Conservation (phyloP, 2,888 invertebrate species). For the Dichetophora obliterata region DNA sequence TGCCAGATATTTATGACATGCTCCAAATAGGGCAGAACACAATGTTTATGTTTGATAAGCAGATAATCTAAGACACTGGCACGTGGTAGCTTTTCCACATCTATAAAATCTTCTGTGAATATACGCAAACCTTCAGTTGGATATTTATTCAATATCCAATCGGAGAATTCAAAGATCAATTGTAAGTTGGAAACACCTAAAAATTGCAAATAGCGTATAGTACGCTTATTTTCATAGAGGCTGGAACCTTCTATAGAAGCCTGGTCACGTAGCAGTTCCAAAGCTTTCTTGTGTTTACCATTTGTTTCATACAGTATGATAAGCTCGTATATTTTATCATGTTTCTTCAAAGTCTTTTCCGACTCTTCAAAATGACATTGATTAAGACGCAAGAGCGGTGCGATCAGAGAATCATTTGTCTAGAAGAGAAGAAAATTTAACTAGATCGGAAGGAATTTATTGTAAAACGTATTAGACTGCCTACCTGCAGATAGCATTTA, state of each 20-base stretch:
- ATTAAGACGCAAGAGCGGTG: slow-evolving; percentile 89
- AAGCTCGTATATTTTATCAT: slow-evolving; percentile 91
- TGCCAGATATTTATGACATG: slow-evolving; percentile 93
- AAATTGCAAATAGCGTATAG: slow-evolving; percentile 91
- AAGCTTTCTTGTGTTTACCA: slow-evolving; percentile 90
- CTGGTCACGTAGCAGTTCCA: slow-evolving; percentile 87
- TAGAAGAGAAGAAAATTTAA: slow-evolving; percentile 66
- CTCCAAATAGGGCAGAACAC: slow-evolving; percentile 94
- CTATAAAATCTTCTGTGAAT: slow-evolving; percentile 88
- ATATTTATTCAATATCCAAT: slow-evolving; percentile 89
- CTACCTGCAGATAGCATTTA: slow-evolving; percentile 95
- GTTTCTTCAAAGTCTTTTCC: slow-evolving; percentile 85
- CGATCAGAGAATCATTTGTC: slow-evolving; percentile 96
- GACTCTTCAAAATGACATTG: slow-evolving; percentile 95
- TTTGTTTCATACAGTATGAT: slow-evolving; percentile 96
- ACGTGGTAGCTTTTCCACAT: slow-evolving; percentile 91
- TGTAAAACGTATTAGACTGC: background rate
- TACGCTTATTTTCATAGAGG: slow-evolving; percentile 83
- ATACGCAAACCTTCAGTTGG: slow-evolving; percentile 91
- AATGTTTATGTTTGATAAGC: slow-evolving; percentile 81
- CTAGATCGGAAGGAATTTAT: background rate
- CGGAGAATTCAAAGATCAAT: slow-evolving; percentile 92
- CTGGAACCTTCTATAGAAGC: slow-evolving; percentile 75
- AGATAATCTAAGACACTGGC: slow-evolving; percentile 91
- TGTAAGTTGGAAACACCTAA: slow-evolving; percentile 86